phyloP scores from a whole-genome alignment of 2,113 vertebrate species.

The Lophochroa leadbeateri region DNA sequence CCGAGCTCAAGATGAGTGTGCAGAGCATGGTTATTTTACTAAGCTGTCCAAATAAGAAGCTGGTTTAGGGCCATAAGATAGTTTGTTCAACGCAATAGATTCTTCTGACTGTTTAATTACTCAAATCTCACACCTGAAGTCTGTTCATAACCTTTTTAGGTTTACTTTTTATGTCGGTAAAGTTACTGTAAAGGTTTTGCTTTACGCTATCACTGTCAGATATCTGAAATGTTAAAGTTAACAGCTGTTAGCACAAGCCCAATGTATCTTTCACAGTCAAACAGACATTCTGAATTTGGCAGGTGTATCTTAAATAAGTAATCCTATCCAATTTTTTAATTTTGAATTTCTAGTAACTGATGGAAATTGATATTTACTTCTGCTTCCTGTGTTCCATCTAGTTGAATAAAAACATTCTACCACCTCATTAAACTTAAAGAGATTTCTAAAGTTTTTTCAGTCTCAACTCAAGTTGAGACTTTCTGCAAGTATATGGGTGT shows the following conservation, averaged over 20 bases:
- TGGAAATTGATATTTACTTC: background rate
- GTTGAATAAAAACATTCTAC: background rate
- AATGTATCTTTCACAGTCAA: background rate
- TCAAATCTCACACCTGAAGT: background rate
- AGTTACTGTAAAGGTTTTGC: background rate
- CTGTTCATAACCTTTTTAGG: background rate
- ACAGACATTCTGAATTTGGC: background rate
- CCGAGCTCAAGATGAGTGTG: background rate
- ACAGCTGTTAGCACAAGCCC: background rate
- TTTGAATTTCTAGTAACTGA: background rate
- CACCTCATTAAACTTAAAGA: background rate
- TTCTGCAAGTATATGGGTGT: background rate
- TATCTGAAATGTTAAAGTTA: background rate
- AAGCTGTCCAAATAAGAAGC: background rate
- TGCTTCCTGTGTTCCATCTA: background rate
- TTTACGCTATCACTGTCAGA: background rate
- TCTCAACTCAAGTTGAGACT: background rate
- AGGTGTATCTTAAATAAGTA: background rate
- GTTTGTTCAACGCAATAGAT: background rate
- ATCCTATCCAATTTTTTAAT: background rate
- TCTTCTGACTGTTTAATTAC: background rate
- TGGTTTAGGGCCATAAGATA: background rate
- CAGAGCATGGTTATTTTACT: background rate
- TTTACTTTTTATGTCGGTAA: background rate
- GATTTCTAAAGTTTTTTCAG: accelerated